These are phyloP conservation scores for Diplodus puntazzo DNA, from an alignment of 2,797 vertebrate species.

Conservation along the genomic window DNA sequence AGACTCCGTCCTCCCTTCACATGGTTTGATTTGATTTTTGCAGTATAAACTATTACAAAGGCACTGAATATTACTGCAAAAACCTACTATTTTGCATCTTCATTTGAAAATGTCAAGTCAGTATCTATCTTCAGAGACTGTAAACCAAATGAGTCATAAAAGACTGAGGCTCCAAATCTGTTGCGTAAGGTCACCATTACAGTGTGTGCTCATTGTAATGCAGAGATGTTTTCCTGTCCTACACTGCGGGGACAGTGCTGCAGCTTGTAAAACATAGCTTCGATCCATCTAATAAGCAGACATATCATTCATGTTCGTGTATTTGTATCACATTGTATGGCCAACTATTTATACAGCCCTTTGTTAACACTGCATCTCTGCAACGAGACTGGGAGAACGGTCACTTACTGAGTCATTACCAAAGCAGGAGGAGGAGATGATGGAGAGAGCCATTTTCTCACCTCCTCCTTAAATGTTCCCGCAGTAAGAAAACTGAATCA, in stretches of 20 bases:
- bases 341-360: background rate
- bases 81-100: background rate
- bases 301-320: background rate
- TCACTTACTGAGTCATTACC: slow-evolving; percentile 35
- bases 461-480: slow-evolving; percentile 65
- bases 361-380: slow-evolving; percentile 27
- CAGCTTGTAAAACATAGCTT: background rate
- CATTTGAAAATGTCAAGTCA: background rate
- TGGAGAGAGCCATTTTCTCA: slow-evolving; percentile 54
- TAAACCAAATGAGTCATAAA: slow-evolving; percentile 11
- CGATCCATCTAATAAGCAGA: background rate
- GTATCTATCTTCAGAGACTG: background rate
- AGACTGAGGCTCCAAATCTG: background rate
- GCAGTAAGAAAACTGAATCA: slow-evolving; percentile 42
- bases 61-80: background rate
- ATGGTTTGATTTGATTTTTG: background rate
- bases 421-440: slow-evolving; percentile 21
- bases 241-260: background rate
- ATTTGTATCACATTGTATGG: background rate
- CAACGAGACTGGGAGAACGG: slow-evolving; percentile 8
- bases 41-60: background rate
- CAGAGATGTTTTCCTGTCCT: background rate
- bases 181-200: slow-evolving; percentile 10
- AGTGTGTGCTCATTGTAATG: background rate
- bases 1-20: too few relatives aligned